Base-by-base conservation (phyloP, 2,797 vertebrate species). In the Muscicapa striata region DNA sequence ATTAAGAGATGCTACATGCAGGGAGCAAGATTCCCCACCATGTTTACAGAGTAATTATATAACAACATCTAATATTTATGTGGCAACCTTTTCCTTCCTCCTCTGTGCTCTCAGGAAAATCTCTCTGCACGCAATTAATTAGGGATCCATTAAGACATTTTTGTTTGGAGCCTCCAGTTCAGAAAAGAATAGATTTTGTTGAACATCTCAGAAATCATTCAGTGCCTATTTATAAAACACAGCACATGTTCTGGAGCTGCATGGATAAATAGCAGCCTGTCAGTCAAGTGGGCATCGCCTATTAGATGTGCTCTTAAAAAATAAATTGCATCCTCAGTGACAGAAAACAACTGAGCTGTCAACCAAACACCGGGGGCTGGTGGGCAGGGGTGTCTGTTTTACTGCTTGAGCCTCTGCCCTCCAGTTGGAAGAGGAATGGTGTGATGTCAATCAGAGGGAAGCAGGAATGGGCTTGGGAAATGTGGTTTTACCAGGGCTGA, bases 281-380 rank as follows among this genome's bases (percentile, higher is more conserved):
- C 96, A 96, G 84, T 97, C 96, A 95, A 95, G 78, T 81, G 93
- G 93, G 94, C 96, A 93, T 64, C n/a, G 8, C 74, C 87, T 84
- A 95, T 96, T 94, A 95, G 91, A 94, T 63, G 10, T 30, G 73
- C 89, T 77, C 92, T 95, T 93, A 95, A 92, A 93, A 93, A 62
- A 87, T 67, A 93, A 97, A 94, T 93, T 95, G 94, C 82, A 89
- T 95, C 94, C 91, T 95, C 93, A 6, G 92, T 94, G 95, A 94
- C 96, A 95, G 93, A 89, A 96, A 95, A 92, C 94, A 92, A 95
- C 87, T 8, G 68, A 95, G 89, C 90, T 93, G 90, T 93, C 95
- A 95, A 73, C 57, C 62, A 94, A 89, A 93, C 96, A 92, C 52
- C 1, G 75, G 86, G 93, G 90, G 90, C 70, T 1, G 27, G 75